Conservation (phyloP, 2,888 invertebrate genomes). For the Pachycephus smyrnensis region DNA sequence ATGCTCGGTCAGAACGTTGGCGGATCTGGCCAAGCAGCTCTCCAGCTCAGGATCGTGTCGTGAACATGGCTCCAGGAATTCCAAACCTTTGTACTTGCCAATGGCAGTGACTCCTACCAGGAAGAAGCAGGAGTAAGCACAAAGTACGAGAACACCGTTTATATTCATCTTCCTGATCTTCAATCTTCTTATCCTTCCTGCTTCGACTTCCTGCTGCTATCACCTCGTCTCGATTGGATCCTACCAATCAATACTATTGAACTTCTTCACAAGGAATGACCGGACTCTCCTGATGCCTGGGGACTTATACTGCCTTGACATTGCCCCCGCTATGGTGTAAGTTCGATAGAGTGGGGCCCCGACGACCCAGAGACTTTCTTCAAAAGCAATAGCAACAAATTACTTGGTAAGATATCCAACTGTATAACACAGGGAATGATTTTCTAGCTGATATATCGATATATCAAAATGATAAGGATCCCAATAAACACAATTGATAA, state of each 20-base stretch:
- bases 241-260: slow-evolving; percentile 33
- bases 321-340: slow-evolving; percentile 54
- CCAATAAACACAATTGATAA: background rate
- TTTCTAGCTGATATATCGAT: background rate
- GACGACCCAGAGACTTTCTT: slow-evolving; percentile 21
- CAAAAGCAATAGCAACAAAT: slow-evolving; percentile 14
- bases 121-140: slow-evolving; percentile 25
- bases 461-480: background rate
- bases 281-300: slow-evolving; percentile 52
- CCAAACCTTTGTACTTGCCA: slow-evolving; percentile 59
- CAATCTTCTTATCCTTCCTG: background rate
- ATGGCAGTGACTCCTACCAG: slow-evolving; percentile 38
- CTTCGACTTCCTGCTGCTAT: background rate
- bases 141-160: slow-evolving; percentile 20
- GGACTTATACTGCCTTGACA: slow-evolving; percentile 66
- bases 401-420: background rate
- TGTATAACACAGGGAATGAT: background rate
- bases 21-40: slow-evolving; percentile 78
- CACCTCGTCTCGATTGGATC: background rate
- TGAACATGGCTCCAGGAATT: slow-evolving; percentile 83
- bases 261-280: slow-evolving; percentile 59
- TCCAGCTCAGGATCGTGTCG: slow-evolving; percentile 78
- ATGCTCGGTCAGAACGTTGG: slow-evolving; percentile 79
- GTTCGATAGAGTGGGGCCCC: slow-evolving; percentile 13
- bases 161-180: slow-evolving; percentile 2